phyloP scores from a whole-genome alignment of 2,113 vertebrate species.

The Rhinoptilus africanus region DNA sequence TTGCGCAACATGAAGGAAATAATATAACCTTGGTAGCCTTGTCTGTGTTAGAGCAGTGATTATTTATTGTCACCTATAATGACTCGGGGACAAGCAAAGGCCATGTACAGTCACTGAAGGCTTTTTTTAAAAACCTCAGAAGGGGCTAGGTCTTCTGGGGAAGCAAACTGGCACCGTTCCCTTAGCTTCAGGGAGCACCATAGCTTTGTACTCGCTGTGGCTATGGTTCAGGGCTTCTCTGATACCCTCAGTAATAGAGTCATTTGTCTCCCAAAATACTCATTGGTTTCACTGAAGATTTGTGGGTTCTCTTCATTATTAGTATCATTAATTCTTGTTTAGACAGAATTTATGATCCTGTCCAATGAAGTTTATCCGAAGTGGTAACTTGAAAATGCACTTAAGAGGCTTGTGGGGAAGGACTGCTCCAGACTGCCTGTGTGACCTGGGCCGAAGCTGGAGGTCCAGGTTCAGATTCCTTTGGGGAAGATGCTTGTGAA shows the following conservation, averaged over 20 bases:
- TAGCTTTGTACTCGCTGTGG: background rate
- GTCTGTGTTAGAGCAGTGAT: background rate
- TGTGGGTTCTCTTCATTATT: slow-evolving; percentile 38
- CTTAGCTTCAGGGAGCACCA: background rate
- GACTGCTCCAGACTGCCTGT: background rate
- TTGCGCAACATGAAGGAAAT: background rate
- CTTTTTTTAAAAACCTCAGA: background rate
- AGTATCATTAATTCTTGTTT: slow-evolving; percentile 43
- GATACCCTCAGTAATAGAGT: background rate
- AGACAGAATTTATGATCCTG: background rate
- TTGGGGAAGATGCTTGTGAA: background rate
- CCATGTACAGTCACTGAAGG: background rate
- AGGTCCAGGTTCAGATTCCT: background rate
- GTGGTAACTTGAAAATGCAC: background rate
- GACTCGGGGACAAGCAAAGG: background rate
- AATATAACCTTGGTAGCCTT: background rate
- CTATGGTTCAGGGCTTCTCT: slow-evolving; percentile 26
- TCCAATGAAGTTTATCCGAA: background rate
- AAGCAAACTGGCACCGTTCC: background rate
- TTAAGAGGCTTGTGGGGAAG: background rate
- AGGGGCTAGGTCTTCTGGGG: background rate
- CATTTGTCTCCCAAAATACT: slow-evolving; percentile 45
- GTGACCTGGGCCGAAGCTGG: background rate
- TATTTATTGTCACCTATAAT: background rate
- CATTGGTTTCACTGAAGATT: background rate